Evolutionary conservation across 2,888 invertebrate genomes (phyloP).

Genomic region (Coecobrya sp.): DNA sequence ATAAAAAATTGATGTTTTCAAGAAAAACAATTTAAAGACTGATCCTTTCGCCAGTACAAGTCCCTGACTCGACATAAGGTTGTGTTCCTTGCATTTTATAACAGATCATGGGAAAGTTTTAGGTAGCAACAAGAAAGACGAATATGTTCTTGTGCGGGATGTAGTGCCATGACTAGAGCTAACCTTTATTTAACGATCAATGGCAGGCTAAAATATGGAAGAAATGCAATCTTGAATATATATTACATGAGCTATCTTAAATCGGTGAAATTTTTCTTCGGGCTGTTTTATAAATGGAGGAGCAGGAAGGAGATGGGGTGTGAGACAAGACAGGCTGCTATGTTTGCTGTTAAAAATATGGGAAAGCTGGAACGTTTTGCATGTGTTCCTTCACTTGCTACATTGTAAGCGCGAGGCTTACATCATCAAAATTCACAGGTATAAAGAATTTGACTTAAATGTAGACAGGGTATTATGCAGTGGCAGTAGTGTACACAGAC

Average conservation of each 20-base stretch:
- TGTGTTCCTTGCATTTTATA: not conserved
- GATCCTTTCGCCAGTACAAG: not conserved
- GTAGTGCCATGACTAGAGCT: conserved; percentile 27
- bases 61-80: not conserved
- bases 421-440: conserved; percentile 34
- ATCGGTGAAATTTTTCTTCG: conserved; percentile 68
- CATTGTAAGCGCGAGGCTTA: not conserved
- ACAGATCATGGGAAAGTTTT: conserved; percentile 28
- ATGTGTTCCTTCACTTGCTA: conserved; percentile 16
- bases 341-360: conserved; percentile 29
- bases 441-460: conserved; percentile 21
- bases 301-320: conserved; percentile 56
- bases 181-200: conserved; percentile 50
- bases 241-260: conserved; percentile 47
- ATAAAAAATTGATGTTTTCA: conserved; percentile 60
- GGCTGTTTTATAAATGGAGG: conserved; percentile 58
- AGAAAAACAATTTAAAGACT: conserved; percentile 61
- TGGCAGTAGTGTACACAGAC: not conserved
- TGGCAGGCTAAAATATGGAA: conserved; percentile 27
- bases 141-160: conserved; percentile 2
- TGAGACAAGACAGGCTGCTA: conserved; percentile 52
- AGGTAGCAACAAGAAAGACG: conserved; percentile 23
- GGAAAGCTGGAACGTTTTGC: conserved; percentile 53
- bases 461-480: conserved; percentile 4
- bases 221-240: conserved; percentile 63